A percentile compares a stretch with the other conserved stretches of the same genome.
These are phyloP conservation scores for Drosophila bunnanda DNA, from an alignment of 2,888 invertebrate species.

Conservation along the genomic window DNA sequence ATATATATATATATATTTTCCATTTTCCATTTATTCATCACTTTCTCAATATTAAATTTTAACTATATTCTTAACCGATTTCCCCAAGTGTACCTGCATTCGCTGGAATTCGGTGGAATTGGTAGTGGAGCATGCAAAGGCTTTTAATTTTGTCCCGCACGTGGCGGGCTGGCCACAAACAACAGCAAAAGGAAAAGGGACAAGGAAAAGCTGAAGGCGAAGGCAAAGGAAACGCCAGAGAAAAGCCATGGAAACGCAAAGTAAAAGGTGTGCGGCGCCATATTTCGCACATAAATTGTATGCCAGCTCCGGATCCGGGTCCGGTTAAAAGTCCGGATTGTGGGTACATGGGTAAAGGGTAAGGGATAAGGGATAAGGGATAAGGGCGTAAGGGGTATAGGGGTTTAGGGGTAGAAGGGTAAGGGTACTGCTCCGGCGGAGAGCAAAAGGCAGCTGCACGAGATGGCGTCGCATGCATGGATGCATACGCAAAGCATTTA, in stretches of 20 bases:
- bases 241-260: slow-evolving; percentile 40
- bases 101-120: slow-evolving; percentile 2
- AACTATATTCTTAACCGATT: not conserved
- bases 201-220: slow-evolving; percentile 17
- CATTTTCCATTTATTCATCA: not conserved
- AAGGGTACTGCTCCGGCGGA: not conserved
- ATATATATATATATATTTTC: not conserved
- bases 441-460: slow-evolving; percentile 52
- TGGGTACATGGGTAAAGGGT: slow-evolving; percentile 23
- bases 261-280: slow-evolving; percentile 66
- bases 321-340: slow-evolving; percentile 23
- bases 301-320: slow-evolving; percentile 51
- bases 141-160: slow-evolving; percentile 47
- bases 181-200: slow-evolving; percentile 13
- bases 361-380: slow-evolving; percentile 19
- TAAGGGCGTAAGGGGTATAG: not conserved
- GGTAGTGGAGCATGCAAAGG: slow-evolving; percentile 45
- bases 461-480: slow-evolving; percentile 73
- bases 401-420: not conserved
- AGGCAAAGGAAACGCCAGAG: slow-evolving; percentile 25
- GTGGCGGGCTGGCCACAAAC: slow-evolving; percentile 38
- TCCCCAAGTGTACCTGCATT: slow-evolving; percentile 24
- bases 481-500: slow-evolving; percentile 77
- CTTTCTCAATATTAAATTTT: not conserved
- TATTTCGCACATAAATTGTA: slow-evolving; percentile 78